Percentiles rank a stretch among this genome's conserved stretches.
Conservation (phyloP, 2,113 vertebrate species). For the Apodemus speciosus region DNA sequence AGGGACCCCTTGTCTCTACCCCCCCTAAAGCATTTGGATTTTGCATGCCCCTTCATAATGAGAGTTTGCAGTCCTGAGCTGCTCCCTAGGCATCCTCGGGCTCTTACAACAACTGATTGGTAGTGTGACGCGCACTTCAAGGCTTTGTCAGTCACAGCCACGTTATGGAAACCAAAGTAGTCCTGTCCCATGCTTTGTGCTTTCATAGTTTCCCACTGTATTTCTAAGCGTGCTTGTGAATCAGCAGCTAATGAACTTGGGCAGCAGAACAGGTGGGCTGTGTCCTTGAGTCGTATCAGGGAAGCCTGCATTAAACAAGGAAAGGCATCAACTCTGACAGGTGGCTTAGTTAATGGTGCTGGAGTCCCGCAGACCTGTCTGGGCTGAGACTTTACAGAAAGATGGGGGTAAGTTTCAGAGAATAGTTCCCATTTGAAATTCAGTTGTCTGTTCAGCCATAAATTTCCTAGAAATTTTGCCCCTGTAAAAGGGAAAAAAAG, state of each 20-base stretch:
- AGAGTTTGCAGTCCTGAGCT: not conserved
- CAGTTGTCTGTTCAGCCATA: conserved; percentile 27
- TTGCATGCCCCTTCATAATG: not conserved
- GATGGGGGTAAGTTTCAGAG: not conserved
- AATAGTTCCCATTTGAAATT: not conserved
- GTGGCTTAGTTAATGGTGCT: not conserved
- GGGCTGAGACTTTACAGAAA: not conserved
- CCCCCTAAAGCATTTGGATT: not conserved
- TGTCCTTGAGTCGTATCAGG: not conserved
- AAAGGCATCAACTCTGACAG: not conserved
- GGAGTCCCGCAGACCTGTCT: not conserved
- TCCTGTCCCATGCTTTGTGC: not conserved
- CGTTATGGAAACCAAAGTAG: not conserved
- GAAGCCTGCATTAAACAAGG: not conserved
- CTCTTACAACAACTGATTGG: not conserved
- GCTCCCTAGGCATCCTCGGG: not conserved
- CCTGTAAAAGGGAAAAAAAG: not conserved
- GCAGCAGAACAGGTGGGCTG: not conserved
- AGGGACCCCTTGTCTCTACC: not conserved
- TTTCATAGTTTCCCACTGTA: not conserved
- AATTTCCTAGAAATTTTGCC: conserved; percentile 43
- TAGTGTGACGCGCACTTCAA: not conserved
- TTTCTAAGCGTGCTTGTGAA: conserved; percentile 9
- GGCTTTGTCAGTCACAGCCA: not conserved
- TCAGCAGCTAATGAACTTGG: not conserved